Evolutionary conservation across 1,140 invertebrate species (phyloP), one percentile per base, ranked within the genome.

Genomic region (Nephotettix cincticeps): DNA sequence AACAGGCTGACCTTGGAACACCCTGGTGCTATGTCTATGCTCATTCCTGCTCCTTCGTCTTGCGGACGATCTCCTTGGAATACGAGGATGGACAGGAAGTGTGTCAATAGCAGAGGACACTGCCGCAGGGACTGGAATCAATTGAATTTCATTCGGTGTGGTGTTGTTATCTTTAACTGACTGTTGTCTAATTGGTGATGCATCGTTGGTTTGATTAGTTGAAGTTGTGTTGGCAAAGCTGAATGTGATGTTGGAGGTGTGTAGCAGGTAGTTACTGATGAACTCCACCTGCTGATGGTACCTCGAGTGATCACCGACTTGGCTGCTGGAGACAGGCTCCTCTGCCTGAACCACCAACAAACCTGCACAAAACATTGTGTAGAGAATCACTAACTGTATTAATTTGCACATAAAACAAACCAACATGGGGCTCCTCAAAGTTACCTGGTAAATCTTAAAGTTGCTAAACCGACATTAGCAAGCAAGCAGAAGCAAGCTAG

Each of bases 11-110:
- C 30, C 19, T 17, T n/a, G 27, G 9, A 21, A 25, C 3, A 58
- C 68, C 54, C 68, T 58, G 13, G 25, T 70, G 32, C 56, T 70
- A 17, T 70, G 36, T 63, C 61, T 70, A 19, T 63, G 54, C 13
- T 43, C 17, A 6, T 21, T 29, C n/a, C 27, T 61, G n/a, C 23
- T 61, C 23, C 27, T 61, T 19, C 47, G 13, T n/a, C 56, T 61
- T 25, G 25, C n/a, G 1, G 23, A 23, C 21, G 56, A 61, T 28
- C 56, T 61, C 25, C 56, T 61, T 6, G 56, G 56, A 4, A 61
- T 61, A 1, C 56, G 56, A 27, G 56, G 56, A 61, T 61, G 56
- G 27, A 61, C 25, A 4, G 56, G 56, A 27, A 61, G 21, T 11
- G 56, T 61, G 27, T 61, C 56, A 21, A 61, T 61, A 21, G 25